Percentiles rank a stretch among this genome's conserved stretches.
These are phyloP conservation scores for Sminthurinus aureus DNA, from an alignment of 2,888 invertebrate species.

Conservation along the genomic window DNA sequence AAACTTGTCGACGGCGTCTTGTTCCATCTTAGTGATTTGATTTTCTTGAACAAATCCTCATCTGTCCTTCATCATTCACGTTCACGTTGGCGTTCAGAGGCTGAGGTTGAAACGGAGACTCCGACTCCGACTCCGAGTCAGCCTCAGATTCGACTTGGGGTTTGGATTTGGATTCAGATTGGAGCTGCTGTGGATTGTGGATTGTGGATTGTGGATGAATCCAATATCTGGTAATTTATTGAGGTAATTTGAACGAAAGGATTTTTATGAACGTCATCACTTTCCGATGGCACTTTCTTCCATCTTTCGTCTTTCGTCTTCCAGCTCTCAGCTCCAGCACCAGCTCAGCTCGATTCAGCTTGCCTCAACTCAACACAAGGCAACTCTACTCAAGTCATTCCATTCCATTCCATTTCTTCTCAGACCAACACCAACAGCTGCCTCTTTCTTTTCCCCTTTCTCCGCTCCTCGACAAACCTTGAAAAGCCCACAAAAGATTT, in stretches of 20 bases:
- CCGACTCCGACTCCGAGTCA: not conserved
- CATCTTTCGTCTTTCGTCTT: not conserved
- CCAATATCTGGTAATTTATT: conserved; percentile 5
- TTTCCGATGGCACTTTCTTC: conserved; percentile 23
- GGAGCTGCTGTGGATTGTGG: not conserved
- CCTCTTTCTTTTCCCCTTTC: too few species aligned
- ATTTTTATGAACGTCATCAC: conserved; percentile 36
- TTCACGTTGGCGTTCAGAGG: not conserved
- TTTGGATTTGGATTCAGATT: not conserved
- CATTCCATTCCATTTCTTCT: too few species aligned
- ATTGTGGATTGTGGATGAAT: not conserved
- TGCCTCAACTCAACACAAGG: too few species aligned
- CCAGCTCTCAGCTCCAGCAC: not conserved
- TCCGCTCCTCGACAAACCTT: too few species aligned
- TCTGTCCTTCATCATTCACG: not conserved
- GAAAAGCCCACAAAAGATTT: too few species aligned
- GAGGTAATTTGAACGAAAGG: conserved; percentile 6
- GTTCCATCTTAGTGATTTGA: too few species aligned
- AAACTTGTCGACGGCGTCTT: too few species aligned
- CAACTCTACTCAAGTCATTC: too few species aligned
- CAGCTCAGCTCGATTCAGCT: too few species aligned
- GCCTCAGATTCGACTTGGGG: not conserved
- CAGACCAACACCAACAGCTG: too few species aligned
- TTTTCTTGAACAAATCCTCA: not conserved
- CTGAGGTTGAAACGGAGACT: not conserved